These are phyloP conservation scores for Chrysaora quinquecirrha DNA, from an alignment of 30 jellyfish, hydroid and myxozoan species.

Conservation along the genomic window DNA sequence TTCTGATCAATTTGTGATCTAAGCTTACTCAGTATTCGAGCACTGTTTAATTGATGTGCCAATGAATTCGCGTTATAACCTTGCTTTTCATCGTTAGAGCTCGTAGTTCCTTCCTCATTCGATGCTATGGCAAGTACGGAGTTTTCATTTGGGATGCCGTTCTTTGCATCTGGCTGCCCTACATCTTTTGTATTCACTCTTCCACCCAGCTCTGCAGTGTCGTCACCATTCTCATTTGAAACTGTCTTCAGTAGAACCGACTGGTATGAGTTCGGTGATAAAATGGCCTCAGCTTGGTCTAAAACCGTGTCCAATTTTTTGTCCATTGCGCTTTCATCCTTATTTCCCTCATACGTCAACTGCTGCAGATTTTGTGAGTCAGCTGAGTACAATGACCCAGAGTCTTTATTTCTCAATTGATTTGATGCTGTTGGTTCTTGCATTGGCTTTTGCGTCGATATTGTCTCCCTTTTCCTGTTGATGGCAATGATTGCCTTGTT, in stretches of 20 bases:
- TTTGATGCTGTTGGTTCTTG: too few relatives aligned
- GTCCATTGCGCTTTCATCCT: neutral
- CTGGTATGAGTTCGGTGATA: neutral
- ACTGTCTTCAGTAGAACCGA: neutral
- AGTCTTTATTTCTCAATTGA: too few relatives aligned
- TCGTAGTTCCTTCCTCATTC: neutral
- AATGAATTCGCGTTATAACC: neutral
- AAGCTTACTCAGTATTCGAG: neutral
- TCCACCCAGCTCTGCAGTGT: neutral
- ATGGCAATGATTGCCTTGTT: too few relatives aligned
- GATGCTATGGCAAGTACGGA: neutral
- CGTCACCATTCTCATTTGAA: neutral
- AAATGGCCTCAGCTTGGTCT: neutral
- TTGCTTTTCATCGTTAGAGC: neutral
- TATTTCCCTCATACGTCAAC: neutral
- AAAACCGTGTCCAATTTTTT: neutral
- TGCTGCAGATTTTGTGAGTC: too few relatives aligned
- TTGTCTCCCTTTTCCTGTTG: too few relatives aligned
- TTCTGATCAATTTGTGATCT: neutral
- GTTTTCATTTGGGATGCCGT: too few relatives aligned
- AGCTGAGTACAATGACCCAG: too few relatives aligned
- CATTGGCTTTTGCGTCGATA: too few relatives aligned
- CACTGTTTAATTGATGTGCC: neutral
- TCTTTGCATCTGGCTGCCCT: neutral
- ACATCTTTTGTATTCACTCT: neutral